These are phyloP conservation scores for Fukomys damarensis DNA, from an alignment of 2,113 vertebrate genomes.

Conservation along the genomic window DNA sequence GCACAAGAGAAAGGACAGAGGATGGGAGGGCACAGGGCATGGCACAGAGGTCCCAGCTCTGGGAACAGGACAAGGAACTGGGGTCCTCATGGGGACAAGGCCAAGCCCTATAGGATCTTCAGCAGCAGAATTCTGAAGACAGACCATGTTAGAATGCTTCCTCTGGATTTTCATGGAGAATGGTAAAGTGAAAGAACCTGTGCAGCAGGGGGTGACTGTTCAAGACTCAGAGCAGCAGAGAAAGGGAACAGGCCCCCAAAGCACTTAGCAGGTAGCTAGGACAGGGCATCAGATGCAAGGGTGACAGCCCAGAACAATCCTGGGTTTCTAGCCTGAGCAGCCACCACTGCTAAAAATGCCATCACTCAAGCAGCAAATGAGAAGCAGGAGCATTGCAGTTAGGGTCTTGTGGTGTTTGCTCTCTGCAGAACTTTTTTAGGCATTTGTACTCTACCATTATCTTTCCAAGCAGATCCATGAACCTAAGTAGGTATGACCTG, in stretches of 20 bases:
- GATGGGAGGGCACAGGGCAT: no score
- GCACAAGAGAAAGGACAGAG: neutral
- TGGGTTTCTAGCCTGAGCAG: neutral
- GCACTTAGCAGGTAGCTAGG: no score
- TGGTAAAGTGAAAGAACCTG: neutral
- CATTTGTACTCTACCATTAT: neutral
- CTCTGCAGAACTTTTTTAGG: neutral
- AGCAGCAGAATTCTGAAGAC: neutral
- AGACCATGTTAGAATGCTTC: neutral
- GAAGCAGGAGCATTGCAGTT: neutral
- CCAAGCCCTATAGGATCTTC: neutral
- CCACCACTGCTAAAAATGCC: neutral
- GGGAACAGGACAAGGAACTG: neutral
- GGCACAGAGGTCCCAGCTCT: neutral
- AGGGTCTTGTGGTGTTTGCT: neutral
- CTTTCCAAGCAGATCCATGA: neutral
- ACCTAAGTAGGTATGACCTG: neutral
- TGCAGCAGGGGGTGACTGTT: neutral
- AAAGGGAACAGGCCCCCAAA: neutral
- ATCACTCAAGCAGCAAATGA: neutral
- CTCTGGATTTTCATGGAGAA: neutral
- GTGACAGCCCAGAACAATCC: neutral
- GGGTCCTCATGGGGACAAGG: neutral
- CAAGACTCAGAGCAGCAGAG: neutral
- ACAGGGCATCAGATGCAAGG: neutral